These are phyloP conservation scores for Danaus plexippus DNA, from an alignment of 1,140 invertebrate genomes.

Conservation along the genomic window DNA sequence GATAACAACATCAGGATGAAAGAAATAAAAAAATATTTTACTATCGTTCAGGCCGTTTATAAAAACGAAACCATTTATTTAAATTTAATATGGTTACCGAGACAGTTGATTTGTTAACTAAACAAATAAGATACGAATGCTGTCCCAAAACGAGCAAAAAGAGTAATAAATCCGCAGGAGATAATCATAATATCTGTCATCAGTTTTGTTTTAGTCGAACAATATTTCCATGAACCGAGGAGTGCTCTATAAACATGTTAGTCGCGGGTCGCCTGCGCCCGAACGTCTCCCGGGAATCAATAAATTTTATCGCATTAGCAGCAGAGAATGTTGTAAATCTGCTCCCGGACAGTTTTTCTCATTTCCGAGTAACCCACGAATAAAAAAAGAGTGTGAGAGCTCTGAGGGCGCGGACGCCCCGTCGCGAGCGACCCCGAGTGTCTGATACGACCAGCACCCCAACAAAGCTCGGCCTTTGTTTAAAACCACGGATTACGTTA, in stretches of 20 bases:
- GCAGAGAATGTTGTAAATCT: slow-evolving; percentile 36
- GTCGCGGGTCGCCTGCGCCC: slow-evolving; percentile 8
- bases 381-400: slow-evolving; percentile 35
- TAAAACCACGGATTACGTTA: slow-evolving; percentile 11
- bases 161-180: slow-evolving; percentile 17
- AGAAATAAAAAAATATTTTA: too few species aligned
- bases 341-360: slow-evolving; percentile 23
- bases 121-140: background rate
- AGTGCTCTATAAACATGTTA: slow-evolving; percentile 29
- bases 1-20: too few species aligned
- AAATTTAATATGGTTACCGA: background rate
- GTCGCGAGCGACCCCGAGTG: slow-evolving; percentile 8
- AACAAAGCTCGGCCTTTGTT: slow-evolving; percentile 12
- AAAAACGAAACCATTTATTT: background rate
- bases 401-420: slow-evolving; percentile 15
- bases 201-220: slow-evolving; percentile 9
- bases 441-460: slow-evolving; percentile 1
- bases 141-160: background rate
- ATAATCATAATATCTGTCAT: slow-evolving; percentile 24
- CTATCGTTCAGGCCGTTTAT: background rate
- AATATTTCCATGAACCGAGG: slow-evolving; percentile 30
- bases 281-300: slow-evolving; percentile 40
- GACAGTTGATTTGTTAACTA: slow-evolving; percentile 2
- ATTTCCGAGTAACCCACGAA: slow-evolving; percentile 31
- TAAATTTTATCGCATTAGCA: slow-evolving; percentile 55